Base-by-base conservation (phyloP, 2,888 invertebrate genomes). In the Pammene aurita region DNA sequence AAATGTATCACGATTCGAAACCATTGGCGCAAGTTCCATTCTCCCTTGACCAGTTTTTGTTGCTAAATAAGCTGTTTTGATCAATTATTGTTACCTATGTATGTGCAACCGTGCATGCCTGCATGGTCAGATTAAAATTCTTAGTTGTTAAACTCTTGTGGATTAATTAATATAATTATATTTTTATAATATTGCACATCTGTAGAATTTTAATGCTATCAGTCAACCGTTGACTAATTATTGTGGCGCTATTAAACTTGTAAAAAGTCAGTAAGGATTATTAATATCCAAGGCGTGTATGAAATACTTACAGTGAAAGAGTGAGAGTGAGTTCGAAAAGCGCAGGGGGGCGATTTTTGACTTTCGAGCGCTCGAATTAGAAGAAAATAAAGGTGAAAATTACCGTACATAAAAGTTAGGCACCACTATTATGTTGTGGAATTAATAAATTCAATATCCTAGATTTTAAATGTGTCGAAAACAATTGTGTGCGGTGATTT, bases 171-270 rank as follows among this genome's bases (percentile, higher is more conserved):
- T 48, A 54, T 34, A 26, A 52, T 34, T 26, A 34, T 54, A 34
- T n/a, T 34, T 26, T 54, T 34, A 54, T 26, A 11, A 26, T 54
- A 54, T 34, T 34, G 52, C 26, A 34, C 52, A n/a, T 34, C 11
- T 13, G 34, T 9, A 54, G 52, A 54, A 54, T 54, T 54, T 54
- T 26, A 54, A 54, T 54, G 13, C 10, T 38, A 41, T 16, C 56
- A 41, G 10, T 38, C 38, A 56, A 56, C 56, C 41, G 56, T 56
- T 38, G 38, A 16, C 56, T 56, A 55, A 55, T 55, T 13, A 54
- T 54, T 13, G 16, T 18, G 16, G 16, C 0, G 11, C 11, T 16
- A 56, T 38, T 41, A 56, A 16, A 41, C 5, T 11, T 41, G 41
- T 56, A 11, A 56, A 56, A 41, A 41, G 38, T 41, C 41, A 56